These are phyloP conservation scores for Andricus quercusramuli DNA, from an alignment of 2,888 invertebrate species.

Conservation along the genomic window DNA sequence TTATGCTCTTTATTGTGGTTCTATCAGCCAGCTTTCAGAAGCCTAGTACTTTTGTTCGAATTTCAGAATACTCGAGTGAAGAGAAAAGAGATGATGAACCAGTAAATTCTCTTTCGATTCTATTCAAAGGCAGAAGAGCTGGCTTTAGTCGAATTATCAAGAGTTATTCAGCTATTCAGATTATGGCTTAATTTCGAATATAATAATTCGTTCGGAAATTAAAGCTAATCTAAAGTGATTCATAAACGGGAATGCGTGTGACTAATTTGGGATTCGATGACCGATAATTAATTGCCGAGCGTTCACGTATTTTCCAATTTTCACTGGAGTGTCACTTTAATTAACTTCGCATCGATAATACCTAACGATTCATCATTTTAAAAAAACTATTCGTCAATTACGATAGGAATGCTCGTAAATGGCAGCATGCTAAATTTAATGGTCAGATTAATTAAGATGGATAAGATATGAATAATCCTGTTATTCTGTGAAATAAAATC, in stretches of 20 bases:
- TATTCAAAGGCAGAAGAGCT: no score
- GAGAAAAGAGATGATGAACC: no score
- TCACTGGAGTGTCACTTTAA: background rate
- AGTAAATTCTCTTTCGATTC: no score
- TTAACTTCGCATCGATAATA: conserved; percentile 17
- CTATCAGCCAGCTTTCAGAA: background rate
- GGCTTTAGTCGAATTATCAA: no score
- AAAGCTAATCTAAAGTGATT: background rate
- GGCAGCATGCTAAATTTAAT: background rate
- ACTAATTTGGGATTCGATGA: background rate
- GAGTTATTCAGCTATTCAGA: no score
- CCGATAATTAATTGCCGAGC: background rate
- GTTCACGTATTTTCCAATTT: background rate
- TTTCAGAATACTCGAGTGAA: no score
- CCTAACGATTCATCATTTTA: background rate
- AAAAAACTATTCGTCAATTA: background rate
- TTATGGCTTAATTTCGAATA: background rate
- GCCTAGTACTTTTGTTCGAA: background rate
- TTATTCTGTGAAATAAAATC: background rate
- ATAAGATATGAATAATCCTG: background rate
- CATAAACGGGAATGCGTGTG: background rate
- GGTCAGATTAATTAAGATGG: conserved; percentile 17
- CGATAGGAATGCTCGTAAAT: background rate
- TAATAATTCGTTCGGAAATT: background rate
- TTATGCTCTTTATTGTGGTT: conserved; percentile 2